Evolutionary conservation across 2,113 vertebrate genomes (phyloP).

Genomic region (Muscicapa adusta): DNA sequence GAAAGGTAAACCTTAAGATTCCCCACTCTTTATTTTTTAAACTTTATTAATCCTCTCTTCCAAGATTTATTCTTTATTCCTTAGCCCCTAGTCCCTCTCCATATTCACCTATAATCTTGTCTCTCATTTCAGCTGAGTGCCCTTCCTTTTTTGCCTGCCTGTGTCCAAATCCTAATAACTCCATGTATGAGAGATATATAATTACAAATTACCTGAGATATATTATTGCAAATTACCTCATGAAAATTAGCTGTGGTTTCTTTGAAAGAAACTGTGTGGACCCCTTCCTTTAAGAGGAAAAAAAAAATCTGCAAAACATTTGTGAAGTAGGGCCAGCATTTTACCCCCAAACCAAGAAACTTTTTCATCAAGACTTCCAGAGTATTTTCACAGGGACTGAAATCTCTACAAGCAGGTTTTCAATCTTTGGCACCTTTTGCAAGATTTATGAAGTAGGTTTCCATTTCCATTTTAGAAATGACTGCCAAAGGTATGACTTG

Average conservation of each 20-base stretch:
- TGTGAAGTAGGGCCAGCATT: not conserved
- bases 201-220: not conserved
- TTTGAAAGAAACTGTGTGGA: not conserved
- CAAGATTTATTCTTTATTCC: not conserved
- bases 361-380: not conserved
- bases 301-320: not conserved
- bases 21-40: not conserved
- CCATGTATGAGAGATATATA: not conserved
- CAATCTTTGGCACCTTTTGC: not conserved
- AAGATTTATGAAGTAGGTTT: not conserved
- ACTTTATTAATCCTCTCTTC: not conserved
- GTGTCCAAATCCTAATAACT: not conserved
- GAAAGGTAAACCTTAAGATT: not conserved
- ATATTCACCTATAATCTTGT: rapidly evolving
- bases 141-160: not conserved
- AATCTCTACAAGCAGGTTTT: not conserved
- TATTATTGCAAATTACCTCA: not conserved
- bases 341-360: not conserved
- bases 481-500: not conserved
- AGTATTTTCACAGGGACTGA: not conserved
- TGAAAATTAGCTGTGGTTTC: not conserved
- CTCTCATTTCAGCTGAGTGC: not conserved
- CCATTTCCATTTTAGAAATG: not conserved
- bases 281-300: not conserved
- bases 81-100: not conserved